Evolutionary conservation across 2,113 vertebrate genomes (phyloP).

Genomic region (Callopanchax toddi): DNA sequence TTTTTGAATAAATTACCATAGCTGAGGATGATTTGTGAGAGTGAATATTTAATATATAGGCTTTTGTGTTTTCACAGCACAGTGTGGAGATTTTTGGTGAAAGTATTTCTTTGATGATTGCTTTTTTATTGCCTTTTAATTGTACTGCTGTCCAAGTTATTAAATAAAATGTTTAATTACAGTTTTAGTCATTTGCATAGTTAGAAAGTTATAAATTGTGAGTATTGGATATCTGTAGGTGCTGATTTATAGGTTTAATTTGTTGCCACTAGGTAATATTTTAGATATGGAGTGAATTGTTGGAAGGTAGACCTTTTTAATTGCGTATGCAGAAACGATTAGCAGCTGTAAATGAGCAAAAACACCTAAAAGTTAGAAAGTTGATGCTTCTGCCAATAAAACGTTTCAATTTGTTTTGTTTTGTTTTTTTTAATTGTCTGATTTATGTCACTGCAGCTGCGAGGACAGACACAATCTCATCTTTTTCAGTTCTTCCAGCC

Average conservation of each 20-base stretch:
- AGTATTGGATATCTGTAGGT: constrained; percentile 39
- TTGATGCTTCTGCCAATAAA: constrained; percentile 23
- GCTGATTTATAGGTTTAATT: constrained; percentile 70
- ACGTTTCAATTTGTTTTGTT: not conserved
- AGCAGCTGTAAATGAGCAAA: constrained; percentile 34
- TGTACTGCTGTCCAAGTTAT: constrained; percentile 46
- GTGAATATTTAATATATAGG: constrained; percentile 11
- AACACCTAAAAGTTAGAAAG: constrained; percentile 30
- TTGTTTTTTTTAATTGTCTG: constrained; percentile 19
- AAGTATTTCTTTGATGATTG: constrained; percentile 52
- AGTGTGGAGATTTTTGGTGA: constrained; percentile 18
- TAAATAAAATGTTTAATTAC: constrained; percentile 66
- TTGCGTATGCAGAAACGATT: constrained; percentile 39
- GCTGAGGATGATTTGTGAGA: constrained; percentile 29
- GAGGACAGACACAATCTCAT: constrained; percentile 70
- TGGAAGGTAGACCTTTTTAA: constrained; percentile 38
- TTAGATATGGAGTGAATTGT: constrained; percentile 56
- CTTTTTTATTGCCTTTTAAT: constrained; percentile 57
- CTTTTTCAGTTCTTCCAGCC: constrained; percentile 58
- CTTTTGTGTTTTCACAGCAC: constrained; percentile 36
- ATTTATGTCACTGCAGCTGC: constrained; percentile 52
- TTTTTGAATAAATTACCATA: constrained; percentile 55
- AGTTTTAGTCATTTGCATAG: constrained; percentile 62
- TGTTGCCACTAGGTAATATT: constrained; percentile 50
- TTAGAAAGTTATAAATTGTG: constrained; percentile 53